Conservation (phyloP, 30 jellyfish, hydroid and myxozoan genomes). For the Sanderia malayensis region DNA sequence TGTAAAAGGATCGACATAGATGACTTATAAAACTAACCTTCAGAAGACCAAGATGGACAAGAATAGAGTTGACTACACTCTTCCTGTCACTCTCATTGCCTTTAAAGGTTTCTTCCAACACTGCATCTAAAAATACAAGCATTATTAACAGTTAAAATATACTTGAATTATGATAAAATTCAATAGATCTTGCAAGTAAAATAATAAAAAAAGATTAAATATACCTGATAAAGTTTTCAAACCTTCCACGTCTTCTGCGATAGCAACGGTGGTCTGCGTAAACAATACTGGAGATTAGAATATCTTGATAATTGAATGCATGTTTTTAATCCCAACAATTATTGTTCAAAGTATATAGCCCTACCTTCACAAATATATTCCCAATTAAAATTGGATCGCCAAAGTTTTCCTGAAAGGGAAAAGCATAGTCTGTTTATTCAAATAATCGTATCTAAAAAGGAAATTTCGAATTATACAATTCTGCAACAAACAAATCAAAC, state of each 20-base stretch:
- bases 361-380: constrained; percentile 34
- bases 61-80: constrained; percentile 22
- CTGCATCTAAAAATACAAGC: constrained; percentile 42
- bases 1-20: too few relatives aligned
- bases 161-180: too few relatives aligned
- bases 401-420: not conserved
- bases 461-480: not conserved
- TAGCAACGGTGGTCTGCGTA: constrained; percentile 21
- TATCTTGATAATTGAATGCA: too few relatives aligned
- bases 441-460: not conserved
- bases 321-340: too few relatives aligned
- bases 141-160: not conserved
- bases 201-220: not conserved
- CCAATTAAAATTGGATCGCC: not conserved
- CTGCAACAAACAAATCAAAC: not conserved
- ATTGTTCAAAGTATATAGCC: not conserved
- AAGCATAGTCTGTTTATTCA: not conserved
- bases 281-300: not conserved
- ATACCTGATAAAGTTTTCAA: constrained; percentile 12
- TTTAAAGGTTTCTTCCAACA: constrained; percentile 45
- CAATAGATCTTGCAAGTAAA: too few relatives aligned
- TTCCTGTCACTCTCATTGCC: constrained; percentile 14
- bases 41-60: constrained; percentile 66
- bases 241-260: constrained; percentile 16
- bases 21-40: constrained; percentile 25